Conservation (phyloP, 2,888 invertebrate species). For the Gibbula magus region DNA sequence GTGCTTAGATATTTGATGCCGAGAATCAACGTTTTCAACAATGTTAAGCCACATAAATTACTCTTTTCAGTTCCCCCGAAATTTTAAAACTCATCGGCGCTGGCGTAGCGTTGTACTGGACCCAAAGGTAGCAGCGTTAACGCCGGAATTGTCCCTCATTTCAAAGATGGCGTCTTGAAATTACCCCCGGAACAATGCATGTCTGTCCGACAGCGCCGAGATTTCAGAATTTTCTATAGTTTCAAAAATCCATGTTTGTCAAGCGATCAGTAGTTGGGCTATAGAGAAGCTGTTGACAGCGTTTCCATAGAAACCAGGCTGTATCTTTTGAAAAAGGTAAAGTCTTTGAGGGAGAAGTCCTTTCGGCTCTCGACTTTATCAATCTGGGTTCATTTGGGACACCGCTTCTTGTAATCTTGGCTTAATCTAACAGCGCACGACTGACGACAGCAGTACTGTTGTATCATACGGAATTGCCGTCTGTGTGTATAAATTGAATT, state of each 20-base stretch:
- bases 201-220: neutral
- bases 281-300: neutral
- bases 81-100: neutral
- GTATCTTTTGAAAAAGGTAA: neutral
- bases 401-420: neutral
- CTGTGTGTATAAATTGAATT: slow-evolving; percentile 13
- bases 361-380: slow-evolving; percentile 10
- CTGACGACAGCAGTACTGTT: neutral
- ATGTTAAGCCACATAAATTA: neutral
- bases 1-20: too few species aligned
- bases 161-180: neutral
- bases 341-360: neutral
- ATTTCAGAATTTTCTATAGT: neutral
- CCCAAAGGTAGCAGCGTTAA: neutral
- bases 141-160: neutral
- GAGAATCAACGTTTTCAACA: too few species aligned
- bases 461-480: neutral
- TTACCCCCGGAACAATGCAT: neutral
- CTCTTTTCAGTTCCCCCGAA: neutral
- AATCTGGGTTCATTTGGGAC: neutral
- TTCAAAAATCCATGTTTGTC: neutral
- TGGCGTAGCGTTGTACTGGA: neutral
- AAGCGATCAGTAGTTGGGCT: neutral
- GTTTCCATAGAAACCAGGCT: neutral
- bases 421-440: neutral